Evolutionary conservation across 2,797 vertebrate species (phyloP).

Genomic region (Clarias laeviceps): DNA sequence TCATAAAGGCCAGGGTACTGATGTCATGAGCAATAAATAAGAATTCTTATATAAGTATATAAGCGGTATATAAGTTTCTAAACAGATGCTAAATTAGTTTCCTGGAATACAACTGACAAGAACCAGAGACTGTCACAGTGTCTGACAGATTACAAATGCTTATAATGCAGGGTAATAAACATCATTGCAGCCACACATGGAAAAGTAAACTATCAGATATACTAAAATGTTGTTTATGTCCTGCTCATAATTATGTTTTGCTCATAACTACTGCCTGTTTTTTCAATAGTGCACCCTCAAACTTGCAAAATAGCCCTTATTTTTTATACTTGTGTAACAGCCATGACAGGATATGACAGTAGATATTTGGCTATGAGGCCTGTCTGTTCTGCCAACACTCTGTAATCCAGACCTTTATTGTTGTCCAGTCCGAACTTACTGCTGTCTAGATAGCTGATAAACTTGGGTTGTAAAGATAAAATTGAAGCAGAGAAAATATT

Average conservation of each 20-base stretch:
- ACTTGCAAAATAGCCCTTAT: constrained; percentile 30
- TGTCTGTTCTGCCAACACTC: constrained; percentile 30
- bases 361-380: constrained; percentile 33
- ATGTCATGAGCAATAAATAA: neutral
- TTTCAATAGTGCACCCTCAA: neutral
- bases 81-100: neutral
- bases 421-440: constrained; percentile 21
- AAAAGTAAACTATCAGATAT: neutral
- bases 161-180: neutral
- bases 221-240: neutral
- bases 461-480: constrained; percentile 27
- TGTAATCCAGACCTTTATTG: constrained; percentile 36
- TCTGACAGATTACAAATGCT: neutral
- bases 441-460: constrained; percentile 17
- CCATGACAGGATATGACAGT: constrained; percentile 39
- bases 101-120: constrained; percentile 1
- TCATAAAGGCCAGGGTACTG: neutral
- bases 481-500: constrained; percentile 23
- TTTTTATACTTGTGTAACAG: constrained; percentile 9
- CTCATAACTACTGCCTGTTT: neutral
- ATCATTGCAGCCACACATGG: constrained; percentile 8
- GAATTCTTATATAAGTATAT: no score
- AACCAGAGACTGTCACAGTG: neutral
- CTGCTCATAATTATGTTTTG: neutral
- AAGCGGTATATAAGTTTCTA: neutral